phyloP scores from a whole-genome alignment of 2,113 vertebrate species.

The Verasper variegatus region DNA sequence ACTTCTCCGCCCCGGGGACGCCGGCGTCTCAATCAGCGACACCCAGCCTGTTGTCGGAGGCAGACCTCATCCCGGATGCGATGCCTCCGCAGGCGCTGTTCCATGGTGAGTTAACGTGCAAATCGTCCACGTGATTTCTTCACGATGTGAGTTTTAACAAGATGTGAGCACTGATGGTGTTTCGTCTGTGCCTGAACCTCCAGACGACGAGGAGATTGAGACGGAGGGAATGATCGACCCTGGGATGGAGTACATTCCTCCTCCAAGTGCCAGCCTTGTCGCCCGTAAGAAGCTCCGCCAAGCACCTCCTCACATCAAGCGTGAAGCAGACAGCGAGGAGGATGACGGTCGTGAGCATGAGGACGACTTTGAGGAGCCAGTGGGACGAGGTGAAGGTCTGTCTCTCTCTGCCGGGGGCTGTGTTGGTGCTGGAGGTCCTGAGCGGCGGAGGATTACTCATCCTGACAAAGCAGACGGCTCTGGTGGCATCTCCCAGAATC shows the following conservation, averaged over 20 bases:
- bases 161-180: neutral
- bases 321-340: conserved; percentile 93
- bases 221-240: conserved; percentile 95
- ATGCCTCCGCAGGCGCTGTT: conserved; percentile 98
- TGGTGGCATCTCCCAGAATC: neutral
- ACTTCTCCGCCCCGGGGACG: conserved; percentile 96
- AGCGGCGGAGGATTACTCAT: conserved; percentile 61
- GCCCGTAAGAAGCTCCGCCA: conserved; percentile 88
- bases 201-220: conserved; percentile 96
- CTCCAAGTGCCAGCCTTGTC: conserved; percentile 75
- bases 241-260: conserved; percentile 92
- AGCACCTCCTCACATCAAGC: conserved; percentile 88
- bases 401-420: conserved; percentile 68
- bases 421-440: conserved; percentile 65
- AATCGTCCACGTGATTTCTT: neutral
- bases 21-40: conserved; percentile 95
- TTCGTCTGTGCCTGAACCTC: neutral
- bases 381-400: neutral
- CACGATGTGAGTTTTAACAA: neutral
- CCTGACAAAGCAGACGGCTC: neutral
- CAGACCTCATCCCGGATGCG: conserved; percentile 94
- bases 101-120: conserved; percentile 85
- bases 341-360: conserved; percentile 84
- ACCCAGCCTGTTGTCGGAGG: conserved; percentile 94
- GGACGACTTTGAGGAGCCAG: conserved; percentile 77